Percentiles rank a stretch among this genome's conserved stretches.
phyloP scores from a whole-genome alignment of 92 coral and sea anemone species.

The Hydrozoanthus gracilis region DNA sequence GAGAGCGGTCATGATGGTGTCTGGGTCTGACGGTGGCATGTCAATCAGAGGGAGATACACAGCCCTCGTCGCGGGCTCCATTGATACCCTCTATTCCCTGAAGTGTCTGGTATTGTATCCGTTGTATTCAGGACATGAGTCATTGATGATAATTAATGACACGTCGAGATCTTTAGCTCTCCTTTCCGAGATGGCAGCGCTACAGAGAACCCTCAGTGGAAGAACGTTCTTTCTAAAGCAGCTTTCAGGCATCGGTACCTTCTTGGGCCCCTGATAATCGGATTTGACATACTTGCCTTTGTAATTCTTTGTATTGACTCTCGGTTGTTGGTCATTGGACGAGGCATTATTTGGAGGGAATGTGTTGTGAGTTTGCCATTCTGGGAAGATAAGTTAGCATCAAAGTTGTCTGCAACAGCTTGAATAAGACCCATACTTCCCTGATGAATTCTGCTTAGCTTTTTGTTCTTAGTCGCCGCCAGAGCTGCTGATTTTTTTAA shows the following conservation, averaged over 20 bases:
- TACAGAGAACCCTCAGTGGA: conserved; percentile 69
- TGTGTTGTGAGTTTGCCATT: conserved; percentile 72
- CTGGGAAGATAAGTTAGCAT: conserved; percentile 67
- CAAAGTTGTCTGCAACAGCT: conserved; percentile 76
- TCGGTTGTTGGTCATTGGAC: conserved; percentile 41
- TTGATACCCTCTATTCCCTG: conserved; percentile 48
- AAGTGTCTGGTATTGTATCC: conserved; percentile 62
- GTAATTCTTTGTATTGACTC: conserved; percentile 61
- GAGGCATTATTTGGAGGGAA: conserved; percentile 59
- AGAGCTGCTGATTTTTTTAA: conserved; percentile 70
- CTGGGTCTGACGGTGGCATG: conserved; percentile 70
- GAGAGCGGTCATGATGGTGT: conserved; percentile 72
- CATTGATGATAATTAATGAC: conserved; percentile 41
- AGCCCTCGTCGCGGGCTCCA: conserved; percentile 64
- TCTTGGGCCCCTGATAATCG: conserved; percentile 74
- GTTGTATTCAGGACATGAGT: conserved; percentile 64
- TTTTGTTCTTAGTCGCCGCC: conserved; percentile 56
- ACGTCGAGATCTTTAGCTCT: conserved; percentile 70
- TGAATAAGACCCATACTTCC: conserved; percentile 59
- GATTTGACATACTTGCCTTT: conserved; percentile 59
- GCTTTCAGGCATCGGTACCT: conserved; percentile 59
- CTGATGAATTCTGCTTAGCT: conserved; percentile 62
- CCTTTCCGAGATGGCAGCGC: conserved; percentile 45
- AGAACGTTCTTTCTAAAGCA: conserved; percentile 59
- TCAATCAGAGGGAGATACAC: conserved; percentile 66